Evolutionary conservation across 1,140 invertebrate genomes (phyloP), one percentile per base, ranked within the genome.

Genomic region (Yoshiicerus persimilis): DNA sequence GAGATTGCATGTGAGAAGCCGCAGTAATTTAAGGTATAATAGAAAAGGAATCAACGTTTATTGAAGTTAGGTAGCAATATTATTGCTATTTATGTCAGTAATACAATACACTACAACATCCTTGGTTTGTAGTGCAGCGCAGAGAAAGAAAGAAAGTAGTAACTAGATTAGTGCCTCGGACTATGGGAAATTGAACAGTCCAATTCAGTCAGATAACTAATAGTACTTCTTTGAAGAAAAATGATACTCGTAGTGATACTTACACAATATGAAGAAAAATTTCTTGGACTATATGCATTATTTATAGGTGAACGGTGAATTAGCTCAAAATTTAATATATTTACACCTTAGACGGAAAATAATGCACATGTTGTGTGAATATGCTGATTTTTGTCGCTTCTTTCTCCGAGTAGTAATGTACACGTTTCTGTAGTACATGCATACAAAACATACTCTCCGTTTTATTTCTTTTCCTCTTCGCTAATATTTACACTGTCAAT

Each of bases 401-500:
- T 11, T 41, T 2, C 4, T 4, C n/a, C n/a, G n/a, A n/a, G n/a
- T 16, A 16, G 41, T 20, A 47, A 47, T 47, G 41, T 20, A 47
- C 41, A 47, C 13, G 41, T 47, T 16, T 11, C 41, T 47, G n/a
- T 16, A 47, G 41, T 47, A 47, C 10, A 20, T 47, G 13, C 13
- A 20, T 47, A 47, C 41, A 47, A 11, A 47, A 47, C 41, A 47
- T 20, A 47, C 41, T 47, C 41, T 4, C 13, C 41, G 4, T 32
- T 77, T 34, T n/a, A 36, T 36, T 77, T 77, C 70, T 77, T 77
- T 32, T 77, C 70, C 34, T 77, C 70, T 36, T 77, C 27, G 30
- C 70, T 77, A 77, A 77, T 77, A 77, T 77, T 77, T 77, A 77
- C 70, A 77, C 34, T 77, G 70, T 77, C 70, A 77, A 77, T 77